Evolutionary conservation across 2,113 vertebrate species (phyloP).

Genomic region (Entomyzon cyanotis): DNA sequence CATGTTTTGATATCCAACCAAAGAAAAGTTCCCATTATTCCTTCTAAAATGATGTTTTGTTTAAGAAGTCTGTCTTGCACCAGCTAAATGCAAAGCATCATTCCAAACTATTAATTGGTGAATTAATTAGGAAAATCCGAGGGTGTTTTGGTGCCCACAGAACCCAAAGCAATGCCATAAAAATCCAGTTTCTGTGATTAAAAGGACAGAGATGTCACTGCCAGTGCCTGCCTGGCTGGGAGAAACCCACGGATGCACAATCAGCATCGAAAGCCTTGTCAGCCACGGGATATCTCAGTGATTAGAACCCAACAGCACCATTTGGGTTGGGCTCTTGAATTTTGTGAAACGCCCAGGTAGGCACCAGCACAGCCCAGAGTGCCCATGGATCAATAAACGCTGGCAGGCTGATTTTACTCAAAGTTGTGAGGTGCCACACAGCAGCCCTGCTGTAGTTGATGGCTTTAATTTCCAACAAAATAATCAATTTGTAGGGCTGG

Average conservation of each 20-base stretch:
- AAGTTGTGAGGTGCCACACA: not conserved
- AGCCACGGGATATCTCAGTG: not conserved
- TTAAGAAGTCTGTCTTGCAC: not conserved
- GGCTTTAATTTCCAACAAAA: constrained; percentile 15
- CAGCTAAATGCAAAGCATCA: not conserved
- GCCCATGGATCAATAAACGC: not conserved
- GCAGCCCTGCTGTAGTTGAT: not conserved
- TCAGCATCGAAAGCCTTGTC: not conserved
- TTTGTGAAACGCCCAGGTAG: not conserved
- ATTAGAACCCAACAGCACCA: not conserved
- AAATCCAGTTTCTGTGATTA: not conserved
- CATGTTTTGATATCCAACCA: not conserved
- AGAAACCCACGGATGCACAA: not conserved
- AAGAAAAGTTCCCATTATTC: not conserved
- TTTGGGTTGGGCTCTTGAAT: not conserved
- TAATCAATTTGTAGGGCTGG: not conserved
- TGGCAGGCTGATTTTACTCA: not conserved
- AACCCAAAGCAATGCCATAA: not conserved
- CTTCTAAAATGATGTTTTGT: not conserved
- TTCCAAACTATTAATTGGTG: not conserved
- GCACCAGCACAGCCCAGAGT: not conserved
- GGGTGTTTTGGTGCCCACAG: not conserved
- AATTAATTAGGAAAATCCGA: not conserved
- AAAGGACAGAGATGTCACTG: not conserved
- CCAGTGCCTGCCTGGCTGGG: not conserved